Percentiles rank a stretch among this genome's conserved stretches.
Conservation (phyloP, 2,113 vertebrate genomes). For the Bos indicus region DNA sequence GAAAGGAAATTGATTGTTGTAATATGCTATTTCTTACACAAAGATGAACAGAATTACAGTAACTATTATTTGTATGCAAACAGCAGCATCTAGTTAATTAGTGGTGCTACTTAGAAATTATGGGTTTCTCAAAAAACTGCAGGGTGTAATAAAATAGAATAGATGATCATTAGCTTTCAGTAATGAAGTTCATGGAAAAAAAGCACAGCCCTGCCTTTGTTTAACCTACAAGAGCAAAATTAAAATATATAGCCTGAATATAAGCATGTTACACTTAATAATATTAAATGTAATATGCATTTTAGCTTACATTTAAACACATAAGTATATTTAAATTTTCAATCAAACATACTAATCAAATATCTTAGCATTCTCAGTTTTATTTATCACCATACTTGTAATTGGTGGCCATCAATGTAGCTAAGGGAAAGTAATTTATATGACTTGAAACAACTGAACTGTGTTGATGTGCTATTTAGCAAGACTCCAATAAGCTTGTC, state of each 20-base stretch:
- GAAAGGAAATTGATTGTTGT: constrained; percentile 1
- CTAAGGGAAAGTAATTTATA: neutral
- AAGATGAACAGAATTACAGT: constrained; percentile 56
- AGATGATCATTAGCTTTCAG: constrained; percentile 67
- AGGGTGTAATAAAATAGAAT: constrained; percentile 72
- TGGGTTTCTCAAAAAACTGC: constrained; percentile 72
- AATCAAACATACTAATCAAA: neutral
- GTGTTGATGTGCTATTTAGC: neutral
- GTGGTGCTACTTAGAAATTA: constrained; percentile 73
- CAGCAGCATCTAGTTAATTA: constrained; percentile 70
- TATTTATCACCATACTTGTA: neutral
- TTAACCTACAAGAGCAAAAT: constrained; percentile 33
- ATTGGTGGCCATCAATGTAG: neutral
- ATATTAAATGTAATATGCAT: neutral
- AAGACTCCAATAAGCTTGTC: neutral
- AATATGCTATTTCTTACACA: constrained; percentile 39
- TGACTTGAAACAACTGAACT: neutral
- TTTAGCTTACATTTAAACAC: neutral
- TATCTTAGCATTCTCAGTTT: neutral
- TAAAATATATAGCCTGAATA: constrained; percentile 16
- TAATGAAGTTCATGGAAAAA: constrained; percentile 60
- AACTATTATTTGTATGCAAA: constrained; percentile 73
- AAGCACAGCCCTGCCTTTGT: constrained; percentile 10
- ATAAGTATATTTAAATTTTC: neutral
- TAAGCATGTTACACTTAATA: neutral